These are phyloP conservation scores for Cryptoprocta ferox DNA, from an alignment of 2,797 vertebrate genomes.

Conservation along the genomic window DNA sequence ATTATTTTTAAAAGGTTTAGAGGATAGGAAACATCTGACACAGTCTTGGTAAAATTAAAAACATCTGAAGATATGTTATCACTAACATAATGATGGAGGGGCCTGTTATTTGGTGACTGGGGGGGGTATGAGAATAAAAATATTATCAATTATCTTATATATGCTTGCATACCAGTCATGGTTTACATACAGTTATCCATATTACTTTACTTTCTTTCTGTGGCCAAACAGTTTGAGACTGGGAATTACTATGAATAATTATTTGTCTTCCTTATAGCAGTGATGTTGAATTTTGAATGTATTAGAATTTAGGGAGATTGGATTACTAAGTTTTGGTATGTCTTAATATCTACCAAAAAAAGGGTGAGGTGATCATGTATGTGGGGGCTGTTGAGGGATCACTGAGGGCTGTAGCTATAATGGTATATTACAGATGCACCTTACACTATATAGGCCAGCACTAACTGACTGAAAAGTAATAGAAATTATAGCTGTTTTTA, in stretches of 20 bases:
- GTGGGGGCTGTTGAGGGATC: neutral
- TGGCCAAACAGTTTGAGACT: neutral
- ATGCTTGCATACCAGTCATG: neutral
- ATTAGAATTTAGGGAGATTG: constrained; percentile 24
- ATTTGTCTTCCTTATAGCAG: neutral
- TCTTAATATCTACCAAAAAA: neutral
- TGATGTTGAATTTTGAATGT: constrained; percentile 47
- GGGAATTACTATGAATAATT: neutral
- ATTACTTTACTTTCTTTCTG: neutral
- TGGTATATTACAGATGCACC: neutral
- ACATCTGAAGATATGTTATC: neutral
- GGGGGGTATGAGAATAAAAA: neutral
- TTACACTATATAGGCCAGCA: neutral
- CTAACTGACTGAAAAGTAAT: neutral
- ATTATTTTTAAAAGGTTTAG: constrained; percentile 35
- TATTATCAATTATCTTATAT: neutral
- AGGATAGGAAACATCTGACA: neutral
- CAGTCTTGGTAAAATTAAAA: constrained; percentile 45
- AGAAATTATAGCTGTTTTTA: neutral
- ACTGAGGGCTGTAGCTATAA: neutral
- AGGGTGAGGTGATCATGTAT: neutral
- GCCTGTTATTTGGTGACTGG: neutral
- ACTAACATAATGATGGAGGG: neutral
- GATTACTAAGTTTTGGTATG: neutral
- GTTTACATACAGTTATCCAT: neutral